Evolutionary conservation across 2,113 vertebrate species (phyloP), one percentile per base, ranked within the genome.

Genomic region (Lophotis ruficrista): DNA sequence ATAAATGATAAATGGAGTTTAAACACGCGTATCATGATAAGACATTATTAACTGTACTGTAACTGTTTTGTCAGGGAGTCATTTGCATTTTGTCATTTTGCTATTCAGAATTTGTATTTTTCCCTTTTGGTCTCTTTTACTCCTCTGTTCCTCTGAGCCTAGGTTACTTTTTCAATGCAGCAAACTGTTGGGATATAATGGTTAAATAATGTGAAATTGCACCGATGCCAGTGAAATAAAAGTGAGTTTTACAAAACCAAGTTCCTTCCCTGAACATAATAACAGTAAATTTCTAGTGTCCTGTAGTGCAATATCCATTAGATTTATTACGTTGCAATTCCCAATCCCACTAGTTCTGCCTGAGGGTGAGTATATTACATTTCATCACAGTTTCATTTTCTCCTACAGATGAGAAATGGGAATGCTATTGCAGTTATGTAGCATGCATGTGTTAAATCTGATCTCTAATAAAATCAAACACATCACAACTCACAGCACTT

Each of bases 311-410:
- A 99, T 99, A 99, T 99, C 99, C 99, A 99, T 99, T 99, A 99
- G 99, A 99, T 99, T 99, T 99, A 99, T 99, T 99, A 99, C 99
- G 98, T 98, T 98, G 98, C 99, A 99, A 99, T 99, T 99, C 99
- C 98, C 98, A 99, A 98, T 99, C 98, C 98, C 98, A 98, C 98
- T 98, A 98, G 98, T 99, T 99, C 98, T 98, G 99, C 99, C 99
- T 98, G 99, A 99, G 98, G 99, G 99, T 98, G 98, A 99, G 98
- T 99, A 99, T 99, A 99, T 99, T 99, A 99, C 99, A 99, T 99
- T 99, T 99, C 99, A 99, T 99, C 99, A 99, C 99, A 98, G 99
- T 99, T 99, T 99, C 99, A 99, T 99, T 99, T 99, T 99, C 99
- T 99, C 98, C 98, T 98, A 98, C 98, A 99, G 98, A 99, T 99